Percentiles rank a stretch among this genome's conserved stretches.
phyloP scores from a whole-genome alignment of 35 echinoderm and acorn worm species.

The Ophiothrix spiculata region DNA sequence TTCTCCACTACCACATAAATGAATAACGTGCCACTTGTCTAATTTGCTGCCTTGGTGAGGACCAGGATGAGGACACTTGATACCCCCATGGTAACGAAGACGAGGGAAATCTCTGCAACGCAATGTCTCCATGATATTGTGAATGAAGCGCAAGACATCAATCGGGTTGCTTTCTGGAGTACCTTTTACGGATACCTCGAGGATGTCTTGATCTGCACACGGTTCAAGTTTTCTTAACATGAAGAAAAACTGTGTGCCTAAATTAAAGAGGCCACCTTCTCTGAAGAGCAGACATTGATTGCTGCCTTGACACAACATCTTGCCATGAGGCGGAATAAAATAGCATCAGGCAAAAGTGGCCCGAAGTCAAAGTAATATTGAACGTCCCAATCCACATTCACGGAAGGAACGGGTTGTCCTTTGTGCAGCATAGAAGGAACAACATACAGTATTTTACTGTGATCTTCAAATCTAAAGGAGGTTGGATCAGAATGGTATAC shows the following conservation, averaged over 20 bases:
- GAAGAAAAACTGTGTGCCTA: conserved; percentile 1
- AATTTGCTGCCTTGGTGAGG: background rate
- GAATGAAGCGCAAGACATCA: background rate
- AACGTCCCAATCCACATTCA: background rate
- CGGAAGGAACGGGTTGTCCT: background rate
- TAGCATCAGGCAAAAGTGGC: background rate
- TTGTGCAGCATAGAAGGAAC: background rate
- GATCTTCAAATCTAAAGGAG: background rate
- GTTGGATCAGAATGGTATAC: background rate
- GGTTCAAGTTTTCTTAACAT: background rate
- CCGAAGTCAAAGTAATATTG: background rate
- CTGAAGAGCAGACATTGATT: background rate
- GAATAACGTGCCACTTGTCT: background rate
- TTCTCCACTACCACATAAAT: background rate
- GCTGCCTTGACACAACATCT: background rate
- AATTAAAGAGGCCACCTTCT: background rate
- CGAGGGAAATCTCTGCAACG: background rate
- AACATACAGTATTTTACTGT: background rate
- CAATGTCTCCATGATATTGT: background rate
- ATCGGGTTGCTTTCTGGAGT: background rate
- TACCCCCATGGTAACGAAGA: background rate
- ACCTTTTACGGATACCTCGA: background rate
- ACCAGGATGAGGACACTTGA: background rate
- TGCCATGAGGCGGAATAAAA: background rate
- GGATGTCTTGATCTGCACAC: background rate